These are phyloP conservation scores for Melinaea menophilus DNA, from an alignment of 2,888 invertebrate genomes.

Conservation along the genomic window DNA sequence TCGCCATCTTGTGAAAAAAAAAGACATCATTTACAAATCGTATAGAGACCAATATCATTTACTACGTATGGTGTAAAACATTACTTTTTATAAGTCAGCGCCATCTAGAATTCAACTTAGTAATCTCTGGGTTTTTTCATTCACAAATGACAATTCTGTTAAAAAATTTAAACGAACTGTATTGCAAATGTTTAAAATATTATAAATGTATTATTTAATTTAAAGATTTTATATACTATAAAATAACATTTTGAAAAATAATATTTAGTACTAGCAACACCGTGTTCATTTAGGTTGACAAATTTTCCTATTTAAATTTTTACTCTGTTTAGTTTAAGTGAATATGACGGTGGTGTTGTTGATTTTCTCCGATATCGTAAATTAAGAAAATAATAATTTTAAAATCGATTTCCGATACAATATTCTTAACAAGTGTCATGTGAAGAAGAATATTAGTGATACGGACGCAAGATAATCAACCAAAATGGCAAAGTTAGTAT, in stretches of 20 bases:
- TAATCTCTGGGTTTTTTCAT: too few species aligned
- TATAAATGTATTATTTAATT: neutral
- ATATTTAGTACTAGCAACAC: neutral
- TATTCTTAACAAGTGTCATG: conserved; percentile 7
- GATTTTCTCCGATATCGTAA: conserved; percentile 29
- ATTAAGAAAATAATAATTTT: conserved; percentile 37
- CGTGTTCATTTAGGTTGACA: neutral
- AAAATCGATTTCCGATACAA: conserved; percentile 4
- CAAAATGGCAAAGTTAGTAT: conserved; percentile 71
- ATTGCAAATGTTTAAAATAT: too few species aligned
- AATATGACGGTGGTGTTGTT: conserved; percentile 28
- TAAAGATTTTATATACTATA: neutral
- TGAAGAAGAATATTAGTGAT: conserved; percentile 25
- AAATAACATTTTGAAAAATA: neutral
- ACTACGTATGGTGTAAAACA: too few species aligned
- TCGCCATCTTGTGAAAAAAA: too few species aligned
- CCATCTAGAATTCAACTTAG: too few species aligned
- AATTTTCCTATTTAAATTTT: conserved; percentile 6
- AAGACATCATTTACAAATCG: too few species aligned
- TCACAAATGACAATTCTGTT: too few species aligned
- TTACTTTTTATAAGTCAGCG: too few species aligned
- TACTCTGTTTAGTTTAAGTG: conserved; percentile 10
- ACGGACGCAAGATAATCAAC: conserved; percentile 23
- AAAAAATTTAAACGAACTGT: too few species aligned
- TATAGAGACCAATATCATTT: too few species aligned